A percentile compares a stretch with the other conserved stretches of the same genome.
phyloP scores from a whole-genome alignment of 2,888 invertebrate genomes.

The Nemotelus pantherinus region DNA sequence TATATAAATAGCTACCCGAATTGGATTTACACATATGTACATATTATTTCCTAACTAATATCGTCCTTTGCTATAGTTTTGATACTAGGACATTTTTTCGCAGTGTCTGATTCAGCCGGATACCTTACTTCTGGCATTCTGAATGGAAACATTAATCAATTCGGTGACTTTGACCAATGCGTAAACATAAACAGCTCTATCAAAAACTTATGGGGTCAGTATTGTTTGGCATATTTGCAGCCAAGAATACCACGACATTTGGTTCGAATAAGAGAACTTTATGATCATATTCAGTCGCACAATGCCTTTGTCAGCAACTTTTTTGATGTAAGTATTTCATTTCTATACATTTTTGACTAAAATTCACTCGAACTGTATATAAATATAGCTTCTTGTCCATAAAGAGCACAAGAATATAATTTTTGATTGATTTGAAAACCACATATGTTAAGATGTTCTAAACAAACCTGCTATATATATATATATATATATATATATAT shows the following conservation, averaged over 20 bases:
- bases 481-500: too few relatives aligned
- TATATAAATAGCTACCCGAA: neutral
- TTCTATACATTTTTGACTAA: too few relatives aligned
- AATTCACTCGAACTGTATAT: too few relatives aligned
- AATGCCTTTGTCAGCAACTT: conserved; percentile 72
- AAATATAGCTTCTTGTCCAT: too few relatives aligned
- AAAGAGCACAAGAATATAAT: too few relatives aligned
- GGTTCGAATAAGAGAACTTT: conserved; percentile 65
- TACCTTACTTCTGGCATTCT: conserved; percentile 73
- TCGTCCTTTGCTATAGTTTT: neutral
- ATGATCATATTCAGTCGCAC: conserved; percentile 70
- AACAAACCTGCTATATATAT: too few relatives aligned
- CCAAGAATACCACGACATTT: conserved; percentile 67
- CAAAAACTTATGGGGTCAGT: conserved; percentile 66
- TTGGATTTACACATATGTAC: neutral
- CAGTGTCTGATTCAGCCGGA: conserved; percentile 75
- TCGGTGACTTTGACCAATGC: conserved; percentile 68
- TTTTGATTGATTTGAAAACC: too few relatives aligned
- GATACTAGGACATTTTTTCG: conserved; percentile 48
- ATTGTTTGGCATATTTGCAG: conserved; percentile 73
- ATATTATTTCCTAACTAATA: neutral
- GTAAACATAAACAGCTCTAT: conserved; percentile 50
- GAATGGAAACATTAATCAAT: conserved; percentile 74
- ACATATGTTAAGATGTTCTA: too few relatives aligned
- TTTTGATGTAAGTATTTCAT: conserved; percentile 70